Conservation (phyloP, 2,888 invertebrate genomes). For the Brachycybe producta region DNA sequence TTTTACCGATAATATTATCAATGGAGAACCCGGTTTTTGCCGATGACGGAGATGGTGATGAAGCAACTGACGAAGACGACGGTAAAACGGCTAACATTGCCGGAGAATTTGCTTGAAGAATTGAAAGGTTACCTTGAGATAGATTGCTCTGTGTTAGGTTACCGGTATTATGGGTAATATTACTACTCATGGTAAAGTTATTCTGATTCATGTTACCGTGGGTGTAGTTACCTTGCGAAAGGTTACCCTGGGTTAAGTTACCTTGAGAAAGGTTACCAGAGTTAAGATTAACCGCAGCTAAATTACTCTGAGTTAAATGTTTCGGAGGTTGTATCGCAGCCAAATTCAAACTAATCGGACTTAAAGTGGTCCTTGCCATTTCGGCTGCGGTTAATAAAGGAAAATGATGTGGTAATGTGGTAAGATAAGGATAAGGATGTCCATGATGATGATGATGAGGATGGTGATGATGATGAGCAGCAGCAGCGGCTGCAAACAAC, state of each 20-base stretch:
- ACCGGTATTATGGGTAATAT: too few relatives aligned
- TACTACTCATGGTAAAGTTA: too few relatives aligned
- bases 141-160: too few relatives aligned
- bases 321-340: constrained; percentile 35
- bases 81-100: too few relatives aligned
- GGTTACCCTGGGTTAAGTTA: constrained; percentile 28
- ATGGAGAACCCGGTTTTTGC: constrained; percentile 40
- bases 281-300: not conserved
- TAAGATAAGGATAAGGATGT: constrained; percentile 28
- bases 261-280: too few relatives aligned
- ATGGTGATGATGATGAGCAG: constrained; percentile 6
- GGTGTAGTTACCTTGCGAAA: not conserved
- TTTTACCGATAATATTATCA: constrained; percentile 43
- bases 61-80: not conserved
- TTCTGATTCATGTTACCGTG: too few relatives aligned
- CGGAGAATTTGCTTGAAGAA: too few relatives aligned
- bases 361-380: constrained; percentile 45
- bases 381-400: constrained; percentile 49
- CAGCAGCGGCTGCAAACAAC: not conserved
- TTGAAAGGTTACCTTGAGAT: too few relatives aligned
- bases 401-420: constrained; percentile 36
- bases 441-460: constrained; percentile 11
- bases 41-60: constrained; percentile 9
- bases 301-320: constrained; percentile 9
- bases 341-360: constrained; percentile 34